A percentile compares a stretch with the other conserved stretches of the same genome.
phyloP scores from a whole-genome alignment of 2,797 vertebrate genomes.

The Merluccius polli region DNA sequence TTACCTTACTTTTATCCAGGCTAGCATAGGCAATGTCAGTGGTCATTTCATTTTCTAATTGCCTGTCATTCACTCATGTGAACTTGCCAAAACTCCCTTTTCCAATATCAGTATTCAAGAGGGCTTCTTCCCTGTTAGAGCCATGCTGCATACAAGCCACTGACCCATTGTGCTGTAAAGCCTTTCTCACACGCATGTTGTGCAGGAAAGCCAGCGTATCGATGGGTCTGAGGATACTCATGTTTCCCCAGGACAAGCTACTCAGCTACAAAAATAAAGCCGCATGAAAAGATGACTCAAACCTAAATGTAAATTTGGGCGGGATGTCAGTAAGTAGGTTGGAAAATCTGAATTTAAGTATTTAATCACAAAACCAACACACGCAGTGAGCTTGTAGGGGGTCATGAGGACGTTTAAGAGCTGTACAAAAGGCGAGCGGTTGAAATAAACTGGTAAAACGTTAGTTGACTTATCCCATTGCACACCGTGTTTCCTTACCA shows the following conservation, averaged over 20 bases:
- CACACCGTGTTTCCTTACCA: slow-evolving; percentile 24
- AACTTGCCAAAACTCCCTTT: slow-evolving; percentile 8
- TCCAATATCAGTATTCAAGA: slow-evolving; percentile 53
- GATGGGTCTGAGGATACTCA: slow-evolving; percentile 67
- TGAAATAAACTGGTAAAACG: neutral
- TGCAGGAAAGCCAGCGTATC: slow-evolving; percentile 65
- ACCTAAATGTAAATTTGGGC: slow-evolving; percentile 28
- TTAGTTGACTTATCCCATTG: neutral
- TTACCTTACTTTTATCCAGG: neutral
- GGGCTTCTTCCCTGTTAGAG: slow-evolving; percentile 46
- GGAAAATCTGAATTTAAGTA: neutral
- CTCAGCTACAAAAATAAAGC: slow-evolving; percentile 49
- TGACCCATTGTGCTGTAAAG: slow-evolving; percentile 71
- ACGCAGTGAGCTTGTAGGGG: neutral
- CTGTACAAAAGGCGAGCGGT: neutral
- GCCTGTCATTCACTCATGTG: neutral
- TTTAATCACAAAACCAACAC: neutral
- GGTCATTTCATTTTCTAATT: neutral
- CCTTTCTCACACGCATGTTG: slow-evolving; percentile 75
- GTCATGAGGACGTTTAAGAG: neutral
- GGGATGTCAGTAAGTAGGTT: neutral
- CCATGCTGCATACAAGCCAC: slow-evolving; percentile 56
- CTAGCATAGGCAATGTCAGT: neutral
- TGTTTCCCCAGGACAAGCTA: slow-evolving; percentile 68
- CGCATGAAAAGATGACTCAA: slow-evolving; percentile 25